These are phyloP conservation scores for Oreortyx pictus DNA, from an alignment of 2,797 vertebrate genomes.

Conservation along the genomic window DNA sequence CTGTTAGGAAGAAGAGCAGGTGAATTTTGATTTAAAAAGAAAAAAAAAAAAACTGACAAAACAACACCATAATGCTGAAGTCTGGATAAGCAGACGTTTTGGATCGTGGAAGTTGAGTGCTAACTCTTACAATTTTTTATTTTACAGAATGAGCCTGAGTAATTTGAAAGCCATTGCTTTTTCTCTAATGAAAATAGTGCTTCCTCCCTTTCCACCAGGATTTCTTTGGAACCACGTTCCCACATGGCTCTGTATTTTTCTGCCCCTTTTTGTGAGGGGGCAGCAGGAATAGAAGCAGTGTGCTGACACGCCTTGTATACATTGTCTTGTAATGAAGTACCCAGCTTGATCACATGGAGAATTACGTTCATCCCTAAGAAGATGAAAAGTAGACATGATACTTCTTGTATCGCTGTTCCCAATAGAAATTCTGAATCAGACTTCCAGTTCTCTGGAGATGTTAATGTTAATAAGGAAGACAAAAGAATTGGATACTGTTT, in stretches of 20 bases:
- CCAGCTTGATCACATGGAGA: not conserved
- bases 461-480: conserved; percentile 27
- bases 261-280: not conserved
- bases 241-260: not conserved
- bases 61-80: not conserved
- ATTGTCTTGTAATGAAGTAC: not conserved
- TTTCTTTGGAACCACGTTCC: not conserved
- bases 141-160: not conserved
- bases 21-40: not conserved
- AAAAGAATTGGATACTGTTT: not conserved
- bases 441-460: not conserved
- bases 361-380: not conserved
- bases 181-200: not conserved
- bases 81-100: not conserved
- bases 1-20: not conserved
- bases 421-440: conserved; percentile 5
- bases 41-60: not conserved
- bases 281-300: not conserved
- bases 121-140: not conserved
- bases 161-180: not conserved
- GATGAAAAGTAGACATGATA: not conserved
- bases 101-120: not conserved
- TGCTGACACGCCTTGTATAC: not conserved
- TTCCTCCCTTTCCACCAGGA: not conserved
- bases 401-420: not conserved